Conservation (phyloP, 2,113 vertebrate species). For the Dermatemys mawii region DNA sequence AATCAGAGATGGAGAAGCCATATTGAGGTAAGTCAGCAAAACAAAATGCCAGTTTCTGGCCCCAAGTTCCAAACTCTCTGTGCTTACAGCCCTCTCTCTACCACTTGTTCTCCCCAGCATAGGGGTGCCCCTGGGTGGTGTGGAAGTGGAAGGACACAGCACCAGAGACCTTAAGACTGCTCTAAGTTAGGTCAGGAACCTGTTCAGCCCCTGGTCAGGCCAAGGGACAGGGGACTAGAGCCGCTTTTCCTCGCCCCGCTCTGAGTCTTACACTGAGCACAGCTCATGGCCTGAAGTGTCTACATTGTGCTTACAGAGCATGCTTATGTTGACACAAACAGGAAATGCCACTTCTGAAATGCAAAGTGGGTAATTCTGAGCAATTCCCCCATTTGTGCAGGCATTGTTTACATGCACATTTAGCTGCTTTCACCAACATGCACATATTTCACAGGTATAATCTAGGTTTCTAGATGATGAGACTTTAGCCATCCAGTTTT, state of each 20-base stretch:
- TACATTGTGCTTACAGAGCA: not conserved
- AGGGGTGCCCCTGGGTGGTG: not conserved
- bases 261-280: not conserved
- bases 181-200: not conserved
- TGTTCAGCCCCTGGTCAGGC: slow-evolving; percentile 27
- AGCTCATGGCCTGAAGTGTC: not conserved
- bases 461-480: slow-evolving; percentile 20
- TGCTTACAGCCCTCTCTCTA: not conserved
- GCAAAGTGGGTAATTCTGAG: slow-evolving; percentile 1
- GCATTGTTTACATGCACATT: not conserved
- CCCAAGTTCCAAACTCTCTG: not conserved
- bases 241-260: not conserved
- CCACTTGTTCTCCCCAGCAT: rapidly evolving
- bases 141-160: not conserved
- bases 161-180: not conserved
- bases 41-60: not conserved
- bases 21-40: slow-evolving; percentile 33
- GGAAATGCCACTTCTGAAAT: slow-evolving; percentile 46
- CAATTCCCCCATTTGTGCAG: slow-evolving; percentile 11
- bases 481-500: slow-evolving; percentile 10
- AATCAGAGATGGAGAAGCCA: not conserved
- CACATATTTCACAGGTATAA: not conserved
- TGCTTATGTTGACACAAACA: not conserved
- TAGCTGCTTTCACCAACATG: slow-evolving; percentile 2
- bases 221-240: not conserved